Evolutionary conservation across 2,797 vertebrate species (phyloP).

Genomic region (Pelodytes ibericus): DNA sequence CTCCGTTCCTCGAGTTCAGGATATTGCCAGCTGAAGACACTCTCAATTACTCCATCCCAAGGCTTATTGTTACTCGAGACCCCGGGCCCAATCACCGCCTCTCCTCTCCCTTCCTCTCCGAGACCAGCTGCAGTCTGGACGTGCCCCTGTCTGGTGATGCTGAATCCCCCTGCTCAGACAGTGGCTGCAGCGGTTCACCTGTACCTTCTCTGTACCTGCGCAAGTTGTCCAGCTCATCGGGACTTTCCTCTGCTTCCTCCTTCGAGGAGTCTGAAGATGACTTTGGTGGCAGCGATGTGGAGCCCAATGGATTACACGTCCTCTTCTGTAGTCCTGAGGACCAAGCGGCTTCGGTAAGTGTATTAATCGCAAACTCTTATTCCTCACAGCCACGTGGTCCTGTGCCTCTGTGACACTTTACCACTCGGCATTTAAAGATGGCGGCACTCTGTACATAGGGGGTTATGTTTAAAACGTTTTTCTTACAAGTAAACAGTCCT

Average conservation of each 20-base stretch:
- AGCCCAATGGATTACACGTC: constrained; percentile 71
- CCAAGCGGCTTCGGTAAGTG: constrained; percentile 73
- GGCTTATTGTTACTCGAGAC: constrained; percentile 86
- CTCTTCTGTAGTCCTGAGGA: constrained; percentile 74
- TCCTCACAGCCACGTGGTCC: too few species aligned
- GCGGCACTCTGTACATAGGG: too few species aligned
- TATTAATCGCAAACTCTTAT: too few species aligned
- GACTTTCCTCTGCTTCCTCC: constrained; percentile 86
- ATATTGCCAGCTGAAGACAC: constrained; percentile 35
- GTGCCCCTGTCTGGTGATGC: constrained; percentile 68
- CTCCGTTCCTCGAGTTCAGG: constrained; percentile 7
- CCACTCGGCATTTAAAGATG: too few species aligned
- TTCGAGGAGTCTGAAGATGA: constrained; percentile 92
- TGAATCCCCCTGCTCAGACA: constrained; percentile 80
- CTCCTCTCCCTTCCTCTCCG: constrained; percentile 51
- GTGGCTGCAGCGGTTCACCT: constrained; percentile 81
- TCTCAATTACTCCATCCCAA: constrained; percentile 77
- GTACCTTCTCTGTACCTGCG: constrained; percentile 72
- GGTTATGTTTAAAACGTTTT: too few species aligned
- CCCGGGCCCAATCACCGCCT: constrained; percentile 66
- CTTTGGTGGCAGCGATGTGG: constrained; percentile 76
- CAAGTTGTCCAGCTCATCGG: constrained; percentile 80
- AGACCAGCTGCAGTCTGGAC: constrained; percentile 64
- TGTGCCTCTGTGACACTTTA: too few species aligned
- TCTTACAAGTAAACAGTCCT: too few species aligned